Conservation (phyloP, 1,140 invertebrate genomes). For the Aphelenchoides besseyi region DNA sequence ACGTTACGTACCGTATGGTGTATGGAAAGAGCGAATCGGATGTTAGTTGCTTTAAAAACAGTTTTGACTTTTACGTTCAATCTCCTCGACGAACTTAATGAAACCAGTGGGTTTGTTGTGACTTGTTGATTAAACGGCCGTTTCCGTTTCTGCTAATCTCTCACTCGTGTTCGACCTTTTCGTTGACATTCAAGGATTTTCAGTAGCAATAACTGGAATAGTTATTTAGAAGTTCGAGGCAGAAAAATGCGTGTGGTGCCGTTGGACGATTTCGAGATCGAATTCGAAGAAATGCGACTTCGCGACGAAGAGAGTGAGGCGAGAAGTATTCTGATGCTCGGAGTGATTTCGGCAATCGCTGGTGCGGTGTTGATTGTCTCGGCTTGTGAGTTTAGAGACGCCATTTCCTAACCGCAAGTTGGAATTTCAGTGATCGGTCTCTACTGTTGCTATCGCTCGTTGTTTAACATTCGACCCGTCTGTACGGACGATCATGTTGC, state of each 20-base stretch:
- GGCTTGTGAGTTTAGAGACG: not conserved
- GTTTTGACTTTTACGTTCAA: not conserved
- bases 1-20: not conserved
- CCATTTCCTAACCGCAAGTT: not conserved
- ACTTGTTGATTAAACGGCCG: too few relatives aligned
- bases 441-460: conserved; percentile 17
- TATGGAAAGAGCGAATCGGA: not conserved
- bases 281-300: conserved; percentile 6
- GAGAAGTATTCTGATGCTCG: not conserved
- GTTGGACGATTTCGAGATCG: conserved; percentile 13
- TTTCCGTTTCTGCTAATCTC: not conserved
- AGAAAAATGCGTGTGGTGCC: conserved; percentile 19
- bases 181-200: not conserved
- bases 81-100: not conserved
- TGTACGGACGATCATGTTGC: not conserved
- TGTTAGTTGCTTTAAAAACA: not conserved
- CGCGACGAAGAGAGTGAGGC: not conserved
- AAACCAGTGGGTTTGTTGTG: not conserved
- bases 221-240: not conserved
- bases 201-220: too few relatives aligned
- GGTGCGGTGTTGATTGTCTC: not conserved
- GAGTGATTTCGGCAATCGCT: not conserved
- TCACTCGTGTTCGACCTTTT: not conserved
- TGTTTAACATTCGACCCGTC: not conserved
- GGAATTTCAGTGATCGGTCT: conserved; percentile 1